Conservation (phyloP, 2,113 vertebrate species). For the Pao palembangensis region DNA sequence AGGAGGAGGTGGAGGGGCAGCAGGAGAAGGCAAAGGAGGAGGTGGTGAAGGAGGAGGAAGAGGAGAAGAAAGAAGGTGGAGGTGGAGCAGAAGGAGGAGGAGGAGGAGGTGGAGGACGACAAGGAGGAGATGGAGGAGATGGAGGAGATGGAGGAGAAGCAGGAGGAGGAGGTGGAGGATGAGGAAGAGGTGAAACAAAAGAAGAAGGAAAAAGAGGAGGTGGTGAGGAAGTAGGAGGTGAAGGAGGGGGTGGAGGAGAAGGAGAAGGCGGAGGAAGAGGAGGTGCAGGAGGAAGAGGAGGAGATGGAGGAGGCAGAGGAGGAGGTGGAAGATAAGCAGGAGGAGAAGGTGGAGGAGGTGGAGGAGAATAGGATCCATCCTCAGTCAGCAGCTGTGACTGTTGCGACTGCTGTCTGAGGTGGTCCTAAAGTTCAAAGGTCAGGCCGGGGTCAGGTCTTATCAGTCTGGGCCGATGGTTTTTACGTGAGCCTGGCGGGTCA, state of each 20-base stretch:
- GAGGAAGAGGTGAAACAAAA: too few species aligned
- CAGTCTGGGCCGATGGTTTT: conserved; percentile 55
- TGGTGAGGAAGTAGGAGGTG: not conserved
- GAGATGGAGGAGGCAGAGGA: not conserved
- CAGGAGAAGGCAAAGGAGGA: not conserved
- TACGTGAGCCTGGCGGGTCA: conserved; percentile 45
- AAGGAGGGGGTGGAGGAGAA: conserved; percentile 11
- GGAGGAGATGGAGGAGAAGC: too few species aligned
- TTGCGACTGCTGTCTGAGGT: conserved; percentile 44
- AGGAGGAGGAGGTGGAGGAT: too few species aligned
- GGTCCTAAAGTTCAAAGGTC: conserved; percentile 51
- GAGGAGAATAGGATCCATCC: not conserved
- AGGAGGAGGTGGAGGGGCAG: conserved; percentile 13
- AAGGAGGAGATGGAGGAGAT: conserved; percentile 42
- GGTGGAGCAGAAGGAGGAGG: too few species aligned
- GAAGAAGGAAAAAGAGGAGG: conserved; percentile 3
- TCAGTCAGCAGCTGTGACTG: conserved; percentile 18
- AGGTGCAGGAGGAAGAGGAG: not conserved
- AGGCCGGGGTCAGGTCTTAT: conserved; percentile 62
- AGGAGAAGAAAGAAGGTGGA: too few species aligned
- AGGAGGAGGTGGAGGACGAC: too few species aligned
- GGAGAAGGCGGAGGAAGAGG: too few species aligned
- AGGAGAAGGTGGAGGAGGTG: not conserved
- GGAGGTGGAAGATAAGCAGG: not conserved
- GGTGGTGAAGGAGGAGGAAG: too few species aligned